phyloP scores from a whole-genome alignment of 2,888 invertebrate genomes.

The Chalcis sispes region DNA sequence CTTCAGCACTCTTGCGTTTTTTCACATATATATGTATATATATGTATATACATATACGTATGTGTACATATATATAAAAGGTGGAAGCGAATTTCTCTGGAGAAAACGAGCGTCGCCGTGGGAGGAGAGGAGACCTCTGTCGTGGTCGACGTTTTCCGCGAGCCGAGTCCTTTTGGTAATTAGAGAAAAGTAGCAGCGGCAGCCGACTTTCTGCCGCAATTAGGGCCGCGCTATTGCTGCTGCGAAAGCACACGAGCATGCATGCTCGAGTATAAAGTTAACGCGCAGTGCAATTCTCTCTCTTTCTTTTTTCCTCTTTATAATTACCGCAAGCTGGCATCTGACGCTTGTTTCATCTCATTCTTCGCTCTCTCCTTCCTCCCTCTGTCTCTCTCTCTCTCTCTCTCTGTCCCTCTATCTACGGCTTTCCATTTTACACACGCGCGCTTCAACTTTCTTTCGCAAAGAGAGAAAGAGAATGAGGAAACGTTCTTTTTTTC shows the following conservation, averaged over 20 bases:
- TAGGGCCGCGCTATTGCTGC: conserved; percentile 26
- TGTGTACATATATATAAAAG: background rate
- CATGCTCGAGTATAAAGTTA: conserved; percentile 33
- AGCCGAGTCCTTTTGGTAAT: conserved; percentile 46
- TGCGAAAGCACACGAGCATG: background rate
- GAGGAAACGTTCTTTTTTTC: background rate
- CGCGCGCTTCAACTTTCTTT: background rate
- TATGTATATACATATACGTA: background rate
- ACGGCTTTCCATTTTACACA: background rate
- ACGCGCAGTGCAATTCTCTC: background rate
- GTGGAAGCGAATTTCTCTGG: too few relatives aligned
- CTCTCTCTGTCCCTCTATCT: background rate
- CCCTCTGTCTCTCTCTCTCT: background rate
- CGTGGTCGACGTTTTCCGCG: background rate
- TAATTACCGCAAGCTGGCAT: conserved; percentile 30
- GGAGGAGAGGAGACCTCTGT: background rate
- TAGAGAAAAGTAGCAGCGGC: conserved; percentile 41
- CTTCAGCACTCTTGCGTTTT: background rate
- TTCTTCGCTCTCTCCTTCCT: background rate
- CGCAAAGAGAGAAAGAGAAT: background rate
- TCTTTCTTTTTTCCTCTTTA: conserved; percentile 18
- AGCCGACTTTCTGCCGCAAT: conserved; percentile 39
- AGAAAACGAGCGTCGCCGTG: background rate
- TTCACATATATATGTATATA: background rate
- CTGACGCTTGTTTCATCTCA: conserved; percentile 18